These are phyloP conservation scores for Suncus etruscus DNA, from an alignment of 2,113 vertebrate species.

Conservation along the genomic window DNA sequence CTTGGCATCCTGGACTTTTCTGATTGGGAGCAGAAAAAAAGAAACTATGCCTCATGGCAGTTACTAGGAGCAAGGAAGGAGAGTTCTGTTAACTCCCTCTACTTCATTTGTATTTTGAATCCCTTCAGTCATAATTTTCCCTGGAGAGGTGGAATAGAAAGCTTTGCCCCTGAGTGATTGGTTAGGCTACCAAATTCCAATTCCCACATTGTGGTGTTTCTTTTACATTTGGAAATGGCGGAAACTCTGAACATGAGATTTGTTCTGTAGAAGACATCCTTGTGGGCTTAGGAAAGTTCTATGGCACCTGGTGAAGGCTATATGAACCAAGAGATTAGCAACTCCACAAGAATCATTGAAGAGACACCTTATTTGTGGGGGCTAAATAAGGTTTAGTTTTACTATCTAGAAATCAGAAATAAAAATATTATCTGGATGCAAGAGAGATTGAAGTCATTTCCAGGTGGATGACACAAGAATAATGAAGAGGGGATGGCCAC, in stretches of 20 bases:
- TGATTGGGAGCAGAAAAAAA: neutral
- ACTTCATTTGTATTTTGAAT: neutral
- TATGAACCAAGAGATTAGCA: neutral
- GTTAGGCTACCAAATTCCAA: neutral
- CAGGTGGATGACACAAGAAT: neutral
- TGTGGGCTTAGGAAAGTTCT: too few relatives aligned
- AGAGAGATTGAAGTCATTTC: neutral
- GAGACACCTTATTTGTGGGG: neutral
- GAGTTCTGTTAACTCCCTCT: neutral
- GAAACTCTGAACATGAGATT: neutral
- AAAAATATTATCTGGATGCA: neutral
- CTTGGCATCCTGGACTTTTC: neutral
- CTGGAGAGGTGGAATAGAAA: neutral
- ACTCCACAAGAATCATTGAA: neutral
- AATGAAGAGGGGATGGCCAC: neutral
- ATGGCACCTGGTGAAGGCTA: neutral
- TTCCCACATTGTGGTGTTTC: rapidly evolving
- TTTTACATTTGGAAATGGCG: neutral
- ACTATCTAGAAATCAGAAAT: neutral
- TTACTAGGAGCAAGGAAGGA: neutral
- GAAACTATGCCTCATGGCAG: neutral
- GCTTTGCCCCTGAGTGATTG: too few relatives aligned
- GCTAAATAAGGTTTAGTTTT: too few relatives aligned
- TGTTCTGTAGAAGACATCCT: neutral
- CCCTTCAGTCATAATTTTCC: neutral